Evolutionary conservation across 2,888 invertebrate genomes (phyloP), one percentile per base, ranked within the genome.

Genomic region (Mesorhabditis belari): DNA sequence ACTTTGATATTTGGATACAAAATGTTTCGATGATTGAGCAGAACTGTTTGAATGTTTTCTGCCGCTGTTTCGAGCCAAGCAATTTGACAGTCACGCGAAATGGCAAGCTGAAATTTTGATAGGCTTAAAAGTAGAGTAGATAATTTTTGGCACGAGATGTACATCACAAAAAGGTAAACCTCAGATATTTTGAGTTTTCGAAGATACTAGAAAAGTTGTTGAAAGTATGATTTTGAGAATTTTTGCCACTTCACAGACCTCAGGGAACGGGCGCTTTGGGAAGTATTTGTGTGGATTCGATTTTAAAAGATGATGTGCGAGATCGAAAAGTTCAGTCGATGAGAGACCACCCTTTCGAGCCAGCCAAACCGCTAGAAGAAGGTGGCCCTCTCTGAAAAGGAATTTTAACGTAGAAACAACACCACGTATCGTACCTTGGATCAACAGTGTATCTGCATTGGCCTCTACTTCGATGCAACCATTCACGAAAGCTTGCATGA

Each of bases 401-500:
- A 12, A 29, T 28, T 28, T 23, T 21, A 6, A 6, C 44, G 12
- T 35, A 35, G 57, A 17, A 58, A 24, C 3, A 49, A 23, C 12
- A 23, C 19, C 26, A 24, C 52, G 19, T 24, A 17, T 24, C 17
- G 25, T 28, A 53, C 53, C 49, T 44, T 24, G 54, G 53, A 57
- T 57, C 58, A 2, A 55, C 56, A 9, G 21, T 23, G 27, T 62
- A 62, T 44, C 58, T 58, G 12, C 25, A 44, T 19, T 59, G 57
- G 5, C 50, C 26, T 23, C 93, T 92, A 28, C 78, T 69, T 12
- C 63, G 85, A 69, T 90, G 88, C 66, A 95, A 85, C 95, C 95
- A 96, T 85, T 96, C 95, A 85, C 95, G 89, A 84, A 96, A 92
- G 3, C 93, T 92, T 0, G 94, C 92, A 82, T 96, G 95, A 84